phyloP scores from a whole-genome alignment of 2,113 vertebrate species.

The Cynocephalus volans region DNA sequence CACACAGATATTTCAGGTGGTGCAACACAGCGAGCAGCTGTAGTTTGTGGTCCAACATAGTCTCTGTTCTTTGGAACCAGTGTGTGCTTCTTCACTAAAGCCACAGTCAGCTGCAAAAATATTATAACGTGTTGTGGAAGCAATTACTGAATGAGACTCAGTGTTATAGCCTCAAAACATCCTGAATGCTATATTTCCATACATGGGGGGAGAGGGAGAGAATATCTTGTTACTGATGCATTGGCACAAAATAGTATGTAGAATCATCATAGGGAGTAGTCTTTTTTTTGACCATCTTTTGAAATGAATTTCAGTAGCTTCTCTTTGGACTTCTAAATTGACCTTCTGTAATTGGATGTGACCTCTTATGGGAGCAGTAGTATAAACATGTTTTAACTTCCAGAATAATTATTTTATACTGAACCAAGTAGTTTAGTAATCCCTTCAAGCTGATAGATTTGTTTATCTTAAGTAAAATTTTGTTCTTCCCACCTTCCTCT shows the following conservation, averaged over 20 bases:
- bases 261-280: constrained; percentile 43
- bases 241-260: background rate
- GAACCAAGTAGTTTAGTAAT: constrained; percentile 18
- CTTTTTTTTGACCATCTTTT: background rate
- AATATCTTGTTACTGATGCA: background rate
- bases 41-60: constrained; percentile 33
- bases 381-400: constrained; percentile 52
- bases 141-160: constrained; percentile 55
- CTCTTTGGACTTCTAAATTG: constrained; percentile 49
- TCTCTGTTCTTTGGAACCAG: constrained; percentile 63
- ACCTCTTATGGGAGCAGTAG: constrained; percentile 16
- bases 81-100: constrained; percentile 65
- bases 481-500: background rate
- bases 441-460: background rate
- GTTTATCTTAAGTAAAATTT: constrained; percentile 24
- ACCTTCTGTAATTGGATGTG: constrained; percentile 49
- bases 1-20: constrained; percentile 66
- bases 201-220: background rate
- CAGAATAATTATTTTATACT: constrained; percentile 54
- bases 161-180: constrained; percentile 62
- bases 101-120: constrained; percentile 76
- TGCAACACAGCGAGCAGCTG: constrained; percentile 42
- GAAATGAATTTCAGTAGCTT: constrained; percentile 53
- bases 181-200: constrained; percentile 54
- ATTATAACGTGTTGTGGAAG: constrained; percentile 74